A percentile compares a stretch with the other conserved stretches of the same genome.
Evolutionary conservation across 2,888 invertebrate genomes (phyloP).

Genomic region (Melanophora roralis): DNA sequence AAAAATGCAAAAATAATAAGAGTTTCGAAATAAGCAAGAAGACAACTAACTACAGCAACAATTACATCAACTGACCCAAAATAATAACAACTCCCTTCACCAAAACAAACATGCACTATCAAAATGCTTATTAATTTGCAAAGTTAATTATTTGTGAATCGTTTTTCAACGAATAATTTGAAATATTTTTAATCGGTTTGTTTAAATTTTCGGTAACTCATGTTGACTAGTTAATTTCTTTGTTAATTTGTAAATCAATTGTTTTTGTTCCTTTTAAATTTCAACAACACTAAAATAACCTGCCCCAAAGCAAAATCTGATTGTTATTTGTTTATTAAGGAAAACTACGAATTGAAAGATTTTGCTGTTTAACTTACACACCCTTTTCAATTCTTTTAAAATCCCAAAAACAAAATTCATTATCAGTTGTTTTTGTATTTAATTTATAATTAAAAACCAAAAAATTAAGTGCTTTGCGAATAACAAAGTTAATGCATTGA

Average conservation of each 20-base stretch:
- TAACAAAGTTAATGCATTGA: neutral
- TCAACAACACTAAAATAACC: too few species aligned
- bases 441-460: neutral
- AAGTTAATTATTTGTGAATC: slow-evolving; percentile 59
- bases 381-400: neutral
- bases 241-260: slow-evolving; percentile 1
- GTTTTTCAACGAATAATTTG: slow-evolving; percentile 20
- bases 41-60: slow-evolving; percentile 38
- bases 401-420: slow-evolving; percentile 18
- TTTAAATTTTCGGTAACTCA: slow-evolving; percentile 10
- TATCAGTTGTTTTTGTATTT: slow-evolving; percentile 30
- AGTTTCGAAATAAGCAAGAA: slow-evolving; percentile 52
- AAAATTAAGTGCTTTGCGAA: neutral
- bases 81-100: slow-evolving; percentile 39
- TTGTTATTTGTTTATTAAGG: too few species aligned
- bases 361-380: neutral
- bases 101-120: slow-evolving; percentile 25
- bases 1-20: slow-evolving; percentile 18
- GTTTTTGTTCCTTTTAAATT: neutral
- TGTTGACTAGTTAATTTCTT: too few species aligned
- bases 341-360: neutral
- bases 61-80: slow-evolving; percentile 48
- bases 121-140: slow-evolving; percentile 65
- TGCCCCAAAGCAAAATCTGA: too few species aligned
- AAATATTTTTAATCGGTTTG: slow-evolving; percentile 31